Conservation (phyloP, 1,140 invertebrate species). For the Danaus plexippus region DNA sequence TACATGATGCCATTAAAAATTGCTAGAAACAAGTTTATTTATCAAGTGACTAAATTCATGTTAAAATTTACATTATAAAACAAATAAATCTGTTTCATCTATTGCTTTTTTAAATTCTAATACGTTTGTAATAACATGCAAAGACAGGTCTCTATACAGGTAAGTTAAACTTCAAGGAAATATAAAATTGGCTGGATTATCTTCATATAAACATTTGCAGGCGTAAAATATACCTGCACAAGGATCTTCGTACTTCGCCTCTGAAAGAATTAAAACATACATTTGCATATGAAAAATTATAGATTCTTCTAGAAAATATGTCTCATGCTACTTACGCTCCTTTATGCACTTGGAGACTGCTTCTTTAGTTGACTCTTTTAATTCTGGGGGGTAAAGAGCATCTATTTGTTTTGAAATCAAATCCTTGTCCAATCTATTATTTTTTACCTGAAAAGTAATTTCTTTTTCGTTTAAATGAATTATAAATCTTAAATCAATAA, state of each 20-base stretch:
- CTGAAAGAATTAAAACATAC: constrained; percentile 19
- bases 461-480: constrained; percentile 6
- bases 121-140: no score
- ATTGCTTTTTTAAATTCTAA: no score
- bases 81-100: no score
- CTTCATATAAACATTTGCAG: constrained; percentile 29
- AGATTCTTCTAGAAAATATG: constrained; percentile 20
- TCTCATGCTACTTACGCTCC: no score
- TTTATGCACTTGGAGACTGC: constrained; percentile 14
- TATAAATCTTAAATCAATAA: constrained; percentile 7
- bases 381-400: constrained; percentile 42
- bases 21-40: no score
- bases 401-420: constrained; percentile 48
- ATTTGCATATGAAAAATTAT: constrained; percentile 40
- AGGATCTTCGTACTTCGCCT: constrained; percentile 26
- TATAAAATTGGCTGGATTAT: constrained; percentile 31
- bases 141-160: no score
- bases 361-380: constrained; percentile 36
- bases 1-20: no score
- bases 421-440: constrained; percentile 41
- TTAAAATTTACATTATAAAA: no score
- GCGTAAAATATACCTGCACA: constrained; percentile 33
- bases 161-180: constrained; percentile 21
- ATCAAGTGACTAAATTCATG: no score
- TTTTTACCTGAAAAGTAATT: constrained; percentile 39